Conservation (phyloP, 2,797 vertebrate species). For the Rhynchotus rufescens region DNA sequence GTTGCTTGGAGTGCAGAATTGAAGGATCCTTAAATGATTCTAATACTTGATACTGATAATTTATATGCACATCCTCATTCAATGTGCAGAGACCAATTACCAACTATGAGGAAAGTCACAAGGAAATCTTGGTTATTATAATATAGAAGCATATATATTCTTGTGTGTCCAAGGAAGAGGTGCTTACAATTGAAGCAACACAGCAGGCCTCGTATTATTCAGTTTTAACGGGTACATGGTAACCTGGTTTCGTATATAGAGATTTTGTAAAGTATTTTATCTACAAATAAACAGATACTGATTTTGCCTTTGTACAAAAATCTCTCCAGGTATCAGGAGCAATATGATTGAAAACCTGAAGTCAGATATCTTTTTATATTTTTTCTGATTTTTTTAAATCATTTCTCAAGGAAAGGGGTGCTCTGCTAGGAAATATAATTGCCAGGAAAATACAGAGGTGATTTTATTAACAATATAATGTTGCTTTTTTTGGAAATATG, state of each 20-base stretch:
- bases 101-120: background rate
- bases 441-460: background rate
- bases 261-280: background rate
- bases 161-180: background rate
- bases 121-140: background rate
- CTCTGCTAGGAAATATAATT: background rate
- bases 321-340: background rate
- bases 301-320: background rate
- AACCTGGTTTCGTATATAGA: background rate
- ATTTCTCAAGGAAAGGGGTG: background rate
- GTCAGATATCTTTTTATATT: background rate
- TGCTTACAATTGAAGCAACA: background rate
- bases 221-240: background rate
- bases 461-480: background rate
- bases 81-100: background rate
- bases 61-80: background rate
- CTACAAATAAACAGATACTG: background rate
- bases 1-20: background rate
- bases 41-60: background rate
- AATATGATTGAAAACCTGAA: background rate
- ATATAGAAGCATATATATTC: background rate
- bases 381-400: background rate
- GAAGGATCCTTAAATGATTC: background rate
- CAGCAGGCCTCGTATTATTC: background rate
- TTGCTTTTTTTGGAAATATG: background rate